These are phyloP conservation scores for Aphelocoma californica DNA, from an alignment of 2,797 vertebrate genomes.

Conservation along the genomic window DNA sequence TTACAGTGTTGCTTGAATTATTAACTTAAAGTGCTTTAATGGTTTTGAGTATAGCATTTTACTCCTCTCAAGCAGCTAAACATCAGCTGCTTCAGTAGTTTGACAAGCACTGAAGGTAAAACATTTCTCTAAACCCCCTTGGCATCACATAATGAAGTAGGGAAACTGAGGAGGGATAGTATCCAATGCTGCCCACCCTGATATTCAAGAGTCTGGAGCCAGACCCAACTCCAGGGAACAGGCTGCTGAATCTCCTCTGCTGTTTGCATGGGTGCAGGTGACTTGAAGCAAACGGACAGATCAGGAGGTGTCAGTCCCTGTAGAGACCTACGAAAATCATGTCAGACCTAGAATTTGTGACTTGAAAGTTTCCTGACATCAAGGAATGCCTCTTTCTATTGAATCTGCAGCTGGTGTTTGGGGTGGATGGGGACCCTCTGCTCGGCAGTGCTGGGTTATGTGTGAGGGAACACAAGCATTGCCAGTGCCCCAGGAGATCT, in stretches of 20 bases:
- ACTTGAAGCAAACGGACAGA: neutral
- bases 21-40: neutral
- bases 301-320: neutral
- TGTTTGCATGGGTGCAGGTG: neutral
- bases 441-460: neutral
- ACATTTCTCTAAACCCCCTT: neutral
- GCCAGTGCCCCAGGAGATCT: neutral
- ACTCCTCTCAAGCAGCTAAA: neutral
- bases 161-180: neutral
- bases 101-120: neutral
- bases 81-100: neutral
- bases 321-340: neutral
- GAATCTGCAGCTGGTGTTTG: neutral
- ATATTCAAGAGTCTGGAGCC: neutral
- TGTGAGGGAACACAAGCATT: neutral
- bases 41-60: neutral
- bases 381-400: neutral
- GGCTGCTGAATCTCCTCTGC: neutral
- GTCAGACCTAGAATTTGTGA: neutral
- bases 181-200: neutral
- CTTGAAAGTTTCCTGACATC: neutral
- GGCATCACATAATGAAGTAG: fast-evolving
- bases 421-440: neutral
- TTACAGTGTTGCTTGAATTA: neutral
- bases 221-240: neutral